Base-by-base conservation (phyloP, 2,888 invertebrate genomes). In the Drosophila mimetica region DNA sequence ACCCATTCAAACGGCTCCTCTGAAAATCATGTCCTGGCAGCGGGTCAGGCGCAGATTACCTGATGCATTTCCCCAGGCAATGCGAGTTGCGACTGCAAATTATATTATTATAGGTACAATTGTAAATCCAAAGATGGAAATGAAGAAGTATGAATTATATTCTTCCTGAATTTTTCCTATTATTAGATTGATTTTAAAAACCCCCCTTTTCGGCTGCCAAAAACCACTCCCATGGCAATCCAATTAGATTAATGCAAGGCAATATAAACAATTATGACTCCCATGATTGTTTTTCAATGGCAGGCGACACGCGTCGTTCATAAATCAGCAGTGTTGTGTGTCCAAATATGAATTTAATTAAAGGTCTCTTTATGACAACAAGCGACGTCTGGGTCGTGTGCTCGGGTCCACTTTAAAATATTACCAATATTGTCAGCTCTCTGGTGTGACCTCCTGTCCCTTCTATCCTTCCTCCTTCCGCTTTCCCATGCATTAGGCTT, bases 271-370 rank as follows among this genome's bases (percentile, higher is more conserved):
- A 72, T 80, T 71, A 71, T 53, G 71, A 71, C 52, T 54, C 44
- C 32, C 71, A 69, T 77, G 73, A 80, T 80, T 80, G 84, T 70
- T 70, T 64, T 58, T 60, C 60, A 60, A 71, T 75, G 59, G 34
- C 52, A 36, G 18, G 42, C 30, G 70, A 44, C 59, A 48, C 55
- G 63, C 59, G 67, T 34, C 42, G 11, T 16, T 52, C 61, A 81
- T 76, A 81, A 87, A 87, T 87, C 83, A 85, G 67, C 57, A 53
- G 46, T 55, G 54, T 64, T 75, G 69, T 65, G 53, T 57, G 54
- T 20, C 74, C 76, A 79, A 89, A 88, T 88, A 86, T 79, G 89
- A 89, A 89, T 90, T 89, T 89, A 90, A 89, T 89, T 89, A 89
- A 90, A 89, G 80, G 80, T 74, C 80, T 79, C 86, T 88, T 89